Base-by-base conservation (phyloP, 2,888 invertebrate species). In the Allophyes oxyacanthae region DNA sequence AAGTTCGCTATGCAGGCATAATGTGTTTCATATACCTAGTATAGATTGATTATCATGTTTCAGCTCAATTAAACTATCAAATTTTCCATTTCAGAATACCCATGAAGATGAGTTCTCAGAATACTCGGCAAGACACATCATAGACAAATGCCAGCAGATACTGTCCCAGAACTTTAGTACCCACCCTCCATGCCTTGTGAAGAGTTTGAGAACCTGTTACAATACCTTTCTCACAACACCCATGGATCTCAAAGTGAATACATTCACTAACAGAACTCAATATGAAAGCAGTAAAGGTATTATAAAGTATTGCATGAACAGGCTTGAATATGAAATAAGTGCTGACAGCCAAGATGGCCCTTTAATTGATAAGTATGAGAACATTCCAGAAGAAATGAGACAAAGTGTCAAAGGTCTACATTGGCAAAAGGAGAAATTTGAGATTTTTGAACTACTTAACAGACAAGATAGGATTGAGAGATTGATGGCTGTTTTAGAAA, bases 41-140 rank as follows among this genome's bases (percentile, higher is more conserved):
- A n/a, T n/a, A n/a, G n/a, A n/a, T n/a, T n/a, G n/a, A n/a, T n/a
- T n/a, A n/a, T n/a, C n/a, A n/a, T n/a, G n/a, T n/a, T n/a, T n/a
- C n/a, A n/a, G n/a, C n/a, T n/a, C n/a, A n/a, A n/a, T n/a, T n/a
- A n/a, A n/a, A n/a, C n/a, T n/a, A n/a, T n/a, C n/a, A n/a, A n/a
- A n/a, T n/a, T n/a, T n/a, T n/a, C n/a, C n/a, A 41, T 92, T 92
- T 42, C 88, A 94, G 93, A 94, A 94, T 89, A 88, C 88, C 2
- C 91, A 93, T 77, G 86, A 89, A 34, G 88, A 93, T 69, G 75
- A 77, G 30, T 79, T 80, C 57, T 76, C 81, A 9, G 85, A 80
- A 36, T 82, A 86, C 60, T 72, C 86, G 37, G 72, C 85, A 13
- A 53, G 75, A 14, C 72, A 84, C n/a, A 64, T 94, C 11, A 65